phyloP scores from a whole-genome alignment of 1,140 invertebrate genomes.

The Eufriesea mexicana region DNA sequence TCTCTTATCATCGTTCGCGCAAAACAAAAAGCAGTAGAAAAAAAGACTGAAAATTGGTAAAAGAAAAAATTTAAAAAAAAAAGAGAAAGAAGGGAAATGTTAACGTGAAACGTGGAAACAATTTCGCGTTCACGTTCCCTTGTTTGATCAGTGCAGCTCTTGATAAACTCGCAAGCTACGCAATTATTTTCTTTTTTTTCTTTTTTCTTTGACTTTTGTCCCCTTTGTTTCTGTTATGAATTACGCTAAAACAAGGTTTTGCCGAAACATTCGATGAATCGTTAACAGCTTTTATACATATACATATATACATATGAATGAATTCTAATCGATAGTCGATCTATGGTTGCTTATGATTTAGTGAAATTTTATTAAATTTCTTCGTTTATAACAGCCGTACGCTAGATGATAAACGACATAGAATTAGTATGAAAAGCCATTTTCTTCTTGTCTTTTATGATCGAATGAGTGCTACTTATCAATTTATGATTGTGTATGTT shows the following conservation, averaged over 20 bases:
- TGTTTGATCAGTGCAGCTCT: conserved; percentile 55
- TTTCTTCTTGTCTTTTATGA: conserved; percentile 44
- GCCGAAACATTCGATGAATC: conserved; percentile 72
- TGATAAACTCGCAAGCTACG: conserved; percentile 54
- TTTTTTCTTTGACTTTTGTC: conserved; percentile 1
- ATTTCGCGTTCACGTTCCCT: conserved; percentile 17
- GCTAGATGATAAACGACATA: conserved; percentile 22
- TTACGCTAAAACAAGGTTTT: conserved; percentile 63
- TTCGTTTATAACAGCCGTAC: conserved; percentile 26
- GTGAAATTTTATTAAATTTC: conserved; percentile 40
- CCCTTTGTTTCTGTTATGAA: conserved; percentile 9
- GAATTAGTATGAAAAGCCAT: conserved; percentile 40
- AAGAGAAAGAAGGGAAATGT: conserved; percentile 1
- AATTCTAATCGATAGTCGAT: conserved; percentile 27
- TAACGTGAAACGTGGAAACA: conserved; percentile 17
- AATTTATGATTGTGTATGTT: conserved; percentile 47
- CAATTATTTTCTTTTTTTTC: neutral
- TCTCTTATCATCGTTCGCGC: conserved; percentile 40
- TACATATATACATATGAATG: conserved; percentile 42
- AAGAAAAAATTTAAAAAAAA: neutral
- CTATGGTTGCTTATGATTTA: conserved; percentile 49
- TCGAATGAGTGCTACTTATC: conserved; percentile 41
- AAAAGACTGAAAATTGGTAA: neutral
- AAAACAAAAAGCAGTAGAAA: neutral
- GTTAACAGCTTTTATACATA: conserved; percentile 31